A percentile compares a stretch with the other conserved stretches of the same genome.
Evolutionary conservation across 2,888 invertebrate species (phyloP).

Genomic region (Philopedon plagiatum): DNA sequence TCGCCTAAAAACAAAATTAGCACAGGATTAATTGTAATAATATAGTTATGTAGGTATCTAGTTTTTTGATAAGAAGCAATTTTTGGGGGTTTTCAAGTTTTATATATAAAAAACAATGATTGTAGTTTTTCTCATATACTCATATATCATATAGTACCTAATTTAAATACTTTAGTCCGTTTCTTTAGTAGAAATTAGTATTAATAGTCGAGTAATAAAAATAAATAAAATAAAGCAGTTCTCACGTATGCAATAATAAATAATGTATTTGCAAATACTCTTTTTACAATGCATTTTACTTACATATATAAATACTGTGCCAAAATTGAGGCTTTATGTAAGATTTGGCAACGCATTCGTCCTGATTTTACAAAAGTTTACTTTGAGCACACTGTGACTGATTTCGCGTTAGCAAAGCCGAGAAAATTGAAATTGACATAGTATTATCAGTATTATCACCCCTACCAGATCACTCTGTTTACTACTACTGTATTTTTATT

Average conservation of each 20-base stretch:
- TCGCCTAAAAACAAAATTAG: too few relatives aligned
- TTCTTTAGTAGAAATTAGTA: too few relatives aligned
- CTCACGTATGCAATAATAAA: conserved; percentile 25
- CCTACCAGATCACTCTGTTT: conserved; percentile 15
- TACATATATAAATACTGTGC: conserved; percentile 24
- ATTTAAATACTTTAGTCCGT: too few relatives aligned
- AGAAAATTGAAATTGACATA: conserved; percentile 25
- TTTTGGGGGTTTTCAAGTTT: too few relatives aligned
- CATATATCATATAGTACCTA: too few relatives aligned
- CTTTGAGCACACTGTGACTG: conserved; percentile 27
- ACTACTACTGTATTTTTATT: conserved; percentile 13
- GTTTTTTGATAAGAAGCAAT: too few relatives aligned
- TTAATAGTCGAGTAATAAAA: background rate
- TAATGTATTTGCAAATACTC: conserved; percentile 32
- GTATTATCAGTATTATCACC: too few relatives aligned
- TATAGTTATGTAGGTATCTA: too few relatives aligned
- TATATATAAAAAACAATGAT: too few relatives aligned
- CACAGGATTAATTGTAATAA: too few relatives aligned
- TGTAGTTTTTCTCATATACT: too few relatives aligned
- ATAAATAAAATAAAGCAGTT: background rate
- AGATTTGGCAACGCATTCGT: conserved; percentile 1
- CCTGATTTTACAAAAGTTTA: conserved; percentile 1
- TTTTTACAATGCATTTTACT: conserved; percentile 30
- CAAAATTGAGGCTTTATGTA: conserved; percentile 13
- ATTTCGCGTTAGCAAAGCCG: conserved; percentile 13